A percentile compares a stretch with the other conserved stretches of the same genome.
These are phyloP conservation scores for Polyploca ridens DNA, from an alignment of 2,888 invertebrate species.

Conservation along the genomic window DNA sequence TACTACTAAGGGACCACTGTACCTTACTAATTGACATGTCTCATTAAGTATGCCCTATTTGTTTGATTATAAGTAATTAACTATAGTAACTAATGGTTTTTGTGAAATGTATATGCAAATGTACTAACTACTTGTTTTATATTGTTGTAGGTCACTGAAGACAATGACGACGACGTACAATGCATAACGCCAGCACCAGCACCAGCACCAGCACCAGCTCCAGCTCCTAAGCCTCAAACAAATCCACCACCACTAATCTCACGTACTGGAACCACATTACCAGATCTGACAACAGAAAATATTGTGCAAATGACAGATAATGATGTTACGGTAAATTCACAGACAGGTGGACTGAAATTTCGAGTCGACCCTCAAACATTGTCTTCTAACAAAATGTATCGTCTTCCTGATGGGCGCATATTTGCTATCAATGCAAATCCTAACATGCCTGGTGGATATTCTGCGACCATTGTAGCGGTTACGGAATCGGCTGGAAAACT, in stretches of 20 bases:
- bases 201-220: constrained; percentile 67
- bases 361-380: constrained; percentile 80
- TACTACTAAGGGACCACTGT: too few relatives aligned
- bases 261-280: constrained; percentile 33
- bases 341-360: constrained; percentile 79
- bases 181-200: constrained; percentile 75
- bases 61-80: too few relatives aligned
- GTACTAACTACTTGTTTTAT: not conserved
- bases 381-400: constrained; percentile 81
- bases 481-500: constrained; percentile 57
- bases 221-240: constrained; percentile 49
- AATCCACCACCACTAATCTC: constrained; percentile 49
- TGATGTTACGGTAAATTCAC: constrained; percentile 78
- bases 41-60: too few relatives aligned
- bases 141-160: constrained; percentile 68
- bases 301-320: constrained; percentile 81
- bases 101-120: too few relatives aligned
- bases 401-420: constrained; percentile 78
- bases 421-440: constrained; percentile 80
- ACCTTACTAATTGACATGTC: too few relatives aligned
- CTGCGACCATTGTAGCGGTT: constrained; percentile 79
- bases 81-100: too few relatives aligned
- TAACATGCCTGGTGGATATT: constrained; percentile 80
- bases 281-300: constrained; percentile 63
- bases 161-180: constrained; percentile 77